These are phyloP conservation scores for Aleiodes alternator DNA, from an alignment of 2,888 invertebrate species.

Conservation along the genomic window DNA sequence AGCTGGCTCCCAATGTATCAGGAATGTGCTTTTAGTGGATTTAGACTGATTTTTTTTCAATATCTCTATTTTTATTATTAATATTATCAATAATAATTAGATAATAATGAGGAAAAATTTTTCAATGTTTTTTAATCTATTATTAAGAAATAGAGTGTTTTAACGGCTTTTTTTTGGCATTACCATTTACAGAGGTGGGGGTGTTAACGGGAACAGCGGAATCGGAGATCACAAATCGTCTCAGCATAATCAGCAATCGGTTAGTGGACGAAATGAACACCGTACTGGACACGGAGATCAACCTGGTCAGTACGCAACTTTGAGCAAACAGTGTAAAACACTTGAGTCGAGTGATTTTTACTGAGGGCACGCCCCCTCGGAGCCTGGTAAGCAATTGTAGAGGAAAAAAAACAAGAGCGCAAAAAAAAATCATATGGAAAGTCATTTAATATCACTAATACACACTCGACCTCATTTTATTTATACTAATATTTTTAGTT, in stretches of 20 bases:
- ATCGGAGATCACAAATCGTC: conserved; percentile 73
- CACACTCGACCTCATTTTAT: background rate
- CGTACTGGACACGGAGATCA: conserved; percentile 75
- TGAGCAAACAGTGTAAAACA: conserved; percentile 97
- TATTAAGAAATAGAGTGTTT: conserved; percentile 58
- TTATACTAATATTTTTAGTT: conserved; percentile 5
- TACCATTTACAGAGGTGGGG: conserved; percentile 75
- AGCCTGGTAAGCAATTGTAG: conserved; percentile 66
- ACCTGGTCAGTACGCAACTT: conserved; percentile 90
- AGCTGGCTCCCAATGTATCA: conserved; percentile 25
- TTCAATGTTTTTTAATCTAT: background rate
- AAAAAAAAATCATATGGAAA: background rate
- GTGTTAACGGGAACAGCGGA: conserved; percentile 73
- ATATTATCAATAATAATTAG: conserved; percentile 13
- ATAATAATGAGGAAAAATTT: background rate
- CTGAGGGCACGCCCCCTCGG: conserved; percentile 86
- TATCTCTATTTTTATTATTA: background rate
- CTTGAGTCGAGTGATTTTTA: conserved; percentile 95
- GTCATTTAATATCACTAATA: background rate
- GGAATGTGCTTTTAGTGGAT: conserved; percentile 33
- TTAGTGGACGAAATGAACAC: conserved; percentile 76
- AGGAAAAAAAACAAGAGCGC: background rate
- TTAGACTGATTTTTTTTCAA: conserved; percentile 8
- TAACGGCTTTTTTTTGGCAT: conserved; percentile 64
- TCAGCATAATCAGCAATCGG: conserved; percentile 77